Evolutionary conservation across 2,797 vertebrate species (phyloP).

Genomic region (Pogoniulus pusillus): DNA sequence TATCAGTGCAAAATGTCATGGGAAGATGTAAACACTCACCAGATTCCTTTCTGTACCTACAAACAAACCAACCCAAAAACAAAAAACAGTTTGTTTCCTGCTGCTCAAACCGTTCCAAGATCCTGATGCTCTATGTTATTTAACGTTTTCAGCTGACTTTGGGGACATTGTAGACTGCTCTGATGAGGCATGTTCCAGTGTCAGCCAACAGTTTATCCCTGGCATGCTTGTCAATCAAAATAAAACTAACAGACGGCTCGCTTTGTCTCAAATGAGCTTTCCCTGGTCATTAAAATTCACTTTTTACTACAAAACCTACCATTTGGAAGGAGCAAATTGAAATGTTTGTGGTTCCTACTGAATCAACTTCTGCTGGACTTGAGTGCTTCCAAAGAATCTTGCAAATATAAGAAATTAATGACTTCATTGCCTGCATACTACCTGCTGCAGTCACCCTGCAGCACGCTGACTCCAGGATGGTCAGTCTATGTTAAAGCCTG

Average conservation of each 20-base stretch:
- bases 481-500: not conserved
- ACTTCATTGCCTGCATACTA: not conserved
- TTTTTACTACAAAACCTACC: conserved; percentile 42
- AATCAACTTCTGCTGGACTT: not conserved
- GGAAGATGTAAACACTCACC: conserved; percentile 78
- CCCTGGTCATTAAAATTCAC: conserved; percentile 43
- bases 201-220: conserved; percentile 53
- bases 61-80: conserved; percentile 73
- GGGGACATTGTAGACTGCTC: conserved; percentile 43
- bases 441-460: not conserved
- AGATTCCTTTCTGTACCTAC: conserved; percentile 74
- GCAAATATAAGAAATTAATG: not conserved
- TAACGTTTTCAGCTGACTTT: conserved; percentile 54
- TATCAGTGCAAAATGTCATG: conserved; percentile 77
- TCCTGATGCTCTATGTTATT: conserved; percentile 52
- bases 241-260: conserved; percentile 54
- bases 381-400: not conserved
- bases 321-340: conserved; percentile 27
- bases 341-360: conserved; percentile 2
- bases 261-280: conserved; percentile 63
- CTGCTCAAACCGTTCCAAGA: conserved; percentile 55
- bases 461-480: not conserved
- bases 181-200: conserved; percentile 57
- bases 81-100: conserved; percentile 64
- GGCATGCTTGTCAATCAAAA: conserved; percentile 61